Evolutionary conservation across 2,888 invertebrate genomes (phyloP), one percentile per base, ranked within the genome.

Genomic region (Bugula neritina): DNA sequence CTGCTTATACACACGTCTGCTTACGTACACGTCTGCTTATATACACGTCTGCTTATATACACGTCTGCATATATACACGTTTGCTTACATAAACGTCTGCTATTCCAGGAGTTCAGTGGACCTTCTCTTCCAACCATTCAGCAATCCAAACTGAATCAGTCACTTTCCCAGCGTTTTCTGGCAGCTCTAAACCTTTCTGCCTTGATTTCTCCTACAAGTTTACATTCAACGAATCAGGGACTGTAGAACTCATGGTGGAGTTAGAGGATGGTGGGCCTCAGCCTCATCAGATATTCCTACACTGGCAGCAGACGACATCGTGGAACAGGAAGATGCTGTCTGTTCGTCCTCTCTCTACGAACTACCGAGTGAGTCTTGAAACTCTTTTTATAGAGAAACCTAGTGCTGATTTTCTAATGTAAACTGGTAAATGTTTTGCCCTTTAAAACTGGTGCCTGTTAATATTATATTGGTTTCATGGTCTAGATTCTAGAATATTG

Each of bases 271-370:
- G 63, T 34, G 63, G 27, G 13, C 13, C 10, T 2, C 29, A 31
- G 63, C 34, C 63, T 13, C 63, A 63, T 5, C 31, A 63, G 2
- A 27, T 63, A 3, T 63, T 63, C 63, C 17, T 63, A 29, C 25
- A 25, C 34, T 63, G 63, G 63, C 29, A 63, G 63, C 27, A 31
- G 13, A 25, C 63, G 31, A 27, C 27, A 25, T 27, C 27, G 17
- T 63, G 63, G 63, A 10, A 25, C 10, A 21, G 31, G 27, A 63
- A 63, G 63, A 63, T 13, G 13, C 13, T 63, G 31, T 2, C 31
- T 25, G 63, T 63, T 5, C 2, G 17, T 3, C 34, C 63, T 2
- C 63, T 63, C 5, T 29, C 63, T 31, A 5, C 63, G 2, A 31
- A 31, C 31, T 63, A 29, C 27, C 27, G 31, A 31, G 57, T 57